A percentile compares a stretch with the other conserved stretches of the same genome.
Evolutionary conservation across 35 echinoderm and acorn worm genomes (phyloP).

Genomic region (Heliocidaris erythrogramma): DNA sequence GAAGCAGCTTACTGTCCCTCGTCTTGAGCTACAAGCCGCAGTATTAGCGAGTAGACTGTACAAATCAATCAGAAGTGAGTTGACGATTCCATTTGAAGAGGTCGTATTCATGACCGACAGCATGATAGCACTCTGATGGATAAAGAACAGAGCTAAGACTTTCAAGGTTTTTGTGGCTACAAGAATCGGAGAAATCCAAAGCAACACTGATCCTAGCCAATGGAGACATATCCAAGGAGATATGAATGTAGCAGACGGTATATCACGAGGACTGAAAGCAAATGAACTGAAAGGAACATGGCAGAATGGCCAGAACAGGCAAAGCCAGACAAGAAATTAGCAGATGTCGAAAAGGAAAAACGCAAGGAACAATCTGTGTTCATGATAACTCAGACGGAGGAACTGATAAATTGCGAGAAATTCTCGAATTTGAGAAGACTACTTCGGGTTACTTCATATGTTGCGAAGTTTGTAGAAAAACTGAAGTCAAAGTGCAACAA

Average conservation of each 20-base stretch:
- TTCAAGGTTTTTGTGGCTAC: conserved; percentile 71
- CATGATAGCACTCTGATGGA: conserved; percentile 61
- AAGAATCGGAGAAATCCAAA: conserved; percentile 70
- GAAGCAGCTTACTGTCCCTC: conserved; percentile 55
- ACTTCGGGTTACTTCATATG: too few species aligned
- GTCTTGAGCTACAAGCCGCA: conserved; percentile 72
- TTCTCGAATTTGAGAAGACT: too few species aligned
- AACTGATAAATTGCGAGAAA: too few species aligned
- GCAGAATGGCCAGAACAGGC: too few species aligned
- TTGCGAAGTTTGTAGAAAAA: too few species aligned
- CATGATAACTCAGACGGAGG: too few species aligned
- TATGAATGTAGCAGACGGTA: conserved; percentile 57
- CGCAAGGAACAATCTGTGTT: not conserved
- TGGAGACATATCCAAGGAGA: conserved; percentile 69
- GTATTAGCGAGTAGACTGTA: conserved; percentile 56
- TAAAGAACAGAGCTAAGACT: conserved; percentile 36
- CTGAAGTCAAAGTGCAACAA: too few species aligned
- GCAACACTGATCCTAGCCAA: conserved; percentile 51
- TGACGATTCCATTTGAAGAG: conserved; percentile 16
- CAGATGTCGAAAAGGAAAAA: not conserved
- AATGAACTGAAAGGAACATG: conserved; percentile 43
- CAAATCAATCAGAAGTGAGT: conserved; percentile 47
- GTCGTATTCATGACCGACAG: conserved; percentile 67
- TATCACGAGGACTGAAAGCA: conserved; percentile 60
- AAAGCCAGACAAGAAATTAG: too few species aligned